These are phyloP conservation scores for Chouioia cunea DNA, from an alignment of 2,888 invertebrate genomes.

Conservation along the genomic window DNA sequence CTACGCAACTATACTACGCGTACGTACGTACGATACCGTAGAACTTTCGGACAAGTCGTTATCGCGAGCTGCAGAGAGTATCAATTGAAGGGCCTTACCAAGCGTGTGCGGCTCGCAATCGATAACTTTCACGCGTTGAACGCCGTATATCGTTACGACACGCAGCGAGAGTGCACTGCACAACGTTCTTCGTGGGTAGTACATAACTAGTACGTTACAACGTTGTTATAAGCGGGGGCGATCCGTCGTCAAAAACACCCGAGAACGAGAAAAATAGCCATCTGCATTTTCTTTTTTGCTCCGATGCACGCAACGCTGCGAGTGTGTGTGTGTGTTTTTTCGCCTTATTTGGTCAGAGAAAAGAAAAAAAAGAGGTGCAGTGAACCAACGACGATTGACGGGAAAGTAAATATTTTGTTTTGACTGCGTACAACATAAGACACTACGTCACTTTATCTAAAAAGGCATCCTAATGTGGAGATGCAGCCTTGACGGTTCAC, in stretches of 20 bases:
- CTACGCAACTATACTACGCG: no score
- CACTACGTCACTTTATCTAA: no score
- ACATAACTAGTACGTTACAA: neutral
- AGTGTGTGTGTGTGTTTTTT: no score
- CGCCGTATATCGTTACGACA: no score
- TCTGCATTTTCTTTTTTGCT: no score
- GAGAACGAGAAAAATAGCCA: neutral
- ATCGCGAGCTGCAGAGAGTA: neutral
- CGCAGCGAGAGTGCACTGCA: neutral
- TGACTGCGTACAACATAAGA: no score
- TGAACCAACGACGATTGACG: neutral
- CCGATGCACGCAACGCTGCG: no score
- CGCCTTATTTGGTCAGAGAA: no score
- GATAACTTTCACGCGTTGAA: slow-evolving; percentile 42
- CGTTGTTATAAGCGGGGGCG: neutral
- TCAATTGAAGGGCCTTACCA: slow-evolving; percentile 35
- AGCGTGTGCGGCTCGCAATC: slow-evolving; percentile 31
- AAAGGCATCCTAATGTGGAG: no score
- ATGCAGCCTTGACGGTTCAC: no score
- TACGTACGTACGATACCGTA: no score
- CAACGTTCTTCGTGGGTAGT: slow-evolving; percentile 7
- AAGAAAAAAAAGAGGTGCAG: neutral
- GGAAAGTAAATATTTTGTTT: neutral
- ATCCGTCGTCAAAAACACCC: neutral
- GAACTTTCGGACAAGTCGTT: no score